A percentile compares a stretch with the other conserved stretches of the same genome.
Conservation (phyloP, 2,888 invertebrate genomes). For the Dyspetes luteomarginatus region DNA sequence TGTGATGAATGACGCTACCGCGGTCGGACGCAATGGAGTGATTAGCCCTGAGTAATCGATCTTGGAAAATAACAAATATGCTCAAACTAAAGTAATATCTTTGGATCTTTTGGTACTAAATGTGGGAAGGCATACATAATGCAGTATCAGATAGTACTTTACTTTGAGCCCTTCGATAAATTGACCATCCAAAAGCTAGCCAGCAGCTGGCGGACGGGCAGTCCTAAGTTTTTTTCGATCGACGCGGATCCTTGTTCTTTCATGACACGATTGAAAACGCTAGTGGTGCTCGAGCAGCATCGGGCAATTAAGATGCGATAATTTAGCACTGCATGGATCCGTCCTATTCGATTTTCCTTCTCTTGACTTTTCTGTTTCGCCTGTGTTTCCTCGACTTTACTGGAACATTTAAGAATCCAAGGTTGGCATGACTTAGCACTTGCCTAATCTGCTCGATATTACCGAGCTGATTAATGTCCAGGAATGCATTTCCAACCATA, state of each 20-base stretch:
- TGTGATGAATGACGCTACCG: slow-evolving; percentile 16
- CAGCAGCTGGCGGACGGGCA: slow-evolving; percentile 72
- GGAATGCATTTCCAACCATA: slow-evolving; percentile 66
- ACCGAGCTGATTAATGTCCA: slow-evolving; percentile 72
- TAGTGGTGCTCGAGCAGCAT: background rate
- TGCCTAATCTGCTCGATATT: slow-evolving; percentile 73
- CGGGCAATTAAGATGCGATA: slow-evolving; percentile 26
- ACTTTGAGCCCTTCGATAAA: slow-evolving; percentile 23
- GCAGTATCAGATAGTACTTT: slow-evolving; percentile 20
- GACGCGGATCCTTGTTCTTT: slow-evolving; percentile 10
- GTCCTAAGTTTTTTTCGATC: slow-evolving; percentile 20
- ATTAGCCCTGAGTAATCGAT: slow-evolving; percentile 44
- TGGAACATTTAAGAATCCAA: slow-evolving; percentile 78
- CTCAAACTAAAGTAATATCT: slow-evolving; percentile 37
- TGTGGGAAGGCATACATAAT: slow-evolving; percentile 20
- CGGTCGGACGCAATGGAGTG: background rate
- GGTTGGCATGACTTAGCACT: slow-evolving; percentile 72
- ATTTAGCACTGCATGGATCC: slow-evolving; percentile 51
- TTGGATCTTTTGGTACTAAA: slow-evolving; percentile 3
- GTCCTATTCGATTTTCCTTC: slow-evolving; percentile 64
- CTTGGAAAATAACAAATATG: slow-evolving; percentile 22
- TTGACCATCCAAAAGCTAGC: slow-evolving; percentile 71
- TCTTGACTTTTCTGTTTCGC: slow-evolving; percentile 63
- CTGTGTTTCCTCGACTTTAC: slow-evolving; percentile 51
- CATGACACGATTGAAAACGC: slow-evolving; percentile 1